Base-by-base conservation (phyloP, 2,888 invertebrate species). In the Ptychoptera contaminata region DNA sequence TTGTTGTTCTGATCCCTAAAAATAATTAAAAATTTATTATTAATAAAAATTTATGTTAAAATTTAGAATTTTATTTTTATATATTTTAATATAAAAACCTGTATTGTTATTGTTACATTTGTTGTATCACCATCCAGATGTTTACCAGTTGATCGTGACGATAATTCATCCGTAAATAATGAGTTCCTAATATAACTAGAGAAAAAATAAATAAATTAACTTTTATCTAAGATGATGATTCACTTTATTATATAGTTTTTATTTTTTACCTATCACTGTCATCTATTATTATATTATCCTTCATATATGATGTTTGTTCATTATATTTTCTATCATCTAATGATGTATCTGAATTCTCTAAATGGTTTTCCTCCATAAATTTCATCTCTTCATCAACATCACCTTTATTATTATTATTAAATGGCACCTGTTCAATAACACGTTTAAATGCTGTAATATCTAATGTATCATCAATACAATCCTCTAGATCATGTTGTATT, bases 171-270 rank as follows among this genome's bases (percentile, higher is more conserved):
- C 42, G 75, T 71, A 46, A 76, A 76, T 55, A 77, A 73, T 49
- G 76, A 76, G 56, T 79, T 76, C 57, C 79, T 75, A 54, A 79
- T 74, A 59, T 76, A 81, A 55, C 82, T 80, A 61, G 51, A 67
- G 63, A 60, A 49, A 46, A 14, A 29, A 37, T n/a, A 31, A 29
- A 43, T 37, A 37, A 39, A 16, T 11, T n/a, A n/a, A 16, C 14
- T 4, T 15, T 16, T 23, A 37, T 23, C 23, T 42, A 36, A 16
- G n/a, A 29, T 36, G 29, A 35, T 16, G 29, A 30, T 40, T 31
- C 7, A 38, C 6, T 40, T 40, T 40, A 11, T 16, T 44, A 31
- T 16, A 40, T 35, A 43, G 37, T 44, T 48, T 34, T 40, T 45
- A 46, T 29, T 40, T 31, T 62, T 63, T 59, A 71, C 71, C 70